phyloP scores from a whole-genome alignment of 1,140 invertebrate species.

The Metopolophium dirhodum region DNA sequence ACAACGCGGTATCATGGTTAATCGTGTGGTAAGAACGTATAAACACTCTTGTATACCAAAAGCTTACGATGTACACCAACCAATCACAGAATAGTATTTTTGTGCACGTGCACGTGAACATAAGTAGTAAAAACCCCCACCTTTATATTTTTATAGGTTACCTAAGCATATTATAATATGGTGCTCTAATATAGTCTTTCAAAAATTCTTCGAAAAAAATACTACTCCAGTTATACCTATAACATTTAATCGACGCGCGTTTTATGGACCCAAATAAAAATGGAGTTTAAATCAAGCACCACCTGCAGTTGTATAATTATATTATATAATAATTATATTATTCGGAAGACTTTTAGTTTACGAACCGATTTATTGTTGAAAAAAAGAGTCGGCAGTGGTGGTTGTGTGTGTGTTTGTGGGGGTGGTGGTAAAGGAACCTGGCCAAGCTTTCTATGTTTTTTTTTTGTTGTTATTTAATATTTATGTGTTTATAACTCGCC shows the following conservation, averaged over 20 bases:
- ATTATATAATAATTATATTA: constrained; percentile 10
- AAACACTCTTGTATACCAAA: too few relatives aligned
- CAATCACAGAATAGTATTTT: too few relatives aligned
- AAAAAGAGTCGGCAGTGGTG: not conserved
- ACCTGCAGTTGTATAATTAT: not conserved
- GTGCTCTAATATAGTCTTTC: too few relatives aligned
- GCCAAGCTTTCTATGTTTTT: not conserved
- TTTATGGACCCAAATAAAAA: constrained; percentile 17
- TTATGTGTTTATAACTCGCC: not conserved
- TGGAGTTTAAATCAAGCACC: not conserved
- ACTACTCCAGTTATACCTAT: not conserved
- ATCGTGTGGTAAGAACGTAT: too few relatives aligned
- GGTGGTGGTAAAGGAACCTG: too few relatives aligned
- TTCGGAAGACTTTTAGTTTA: not conserved
- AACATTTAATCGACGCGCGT: not conserved
- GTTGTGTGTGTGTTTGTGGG: too few relatives aligned
- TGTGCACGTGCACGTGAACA: too few relatives aligned
- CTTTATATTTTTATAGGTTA: too few relatives aligned
- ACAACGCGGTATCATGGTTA: too few relatives aligned
- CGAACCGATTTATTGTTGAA: not conserved
- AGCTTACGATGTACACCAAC: too few relatives aligned
- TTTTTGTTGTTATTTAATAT: not conserved
- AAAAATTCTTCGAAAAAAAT: not conserved
- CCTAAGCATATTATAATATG: too few relatives aligned
- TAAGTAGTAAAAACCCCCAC: too few relatives aligned